Evolutionary conservation across 1,140 invertebrate genomes (phyloP).

Genomic region (Drosophila melanogaster): DNA sequence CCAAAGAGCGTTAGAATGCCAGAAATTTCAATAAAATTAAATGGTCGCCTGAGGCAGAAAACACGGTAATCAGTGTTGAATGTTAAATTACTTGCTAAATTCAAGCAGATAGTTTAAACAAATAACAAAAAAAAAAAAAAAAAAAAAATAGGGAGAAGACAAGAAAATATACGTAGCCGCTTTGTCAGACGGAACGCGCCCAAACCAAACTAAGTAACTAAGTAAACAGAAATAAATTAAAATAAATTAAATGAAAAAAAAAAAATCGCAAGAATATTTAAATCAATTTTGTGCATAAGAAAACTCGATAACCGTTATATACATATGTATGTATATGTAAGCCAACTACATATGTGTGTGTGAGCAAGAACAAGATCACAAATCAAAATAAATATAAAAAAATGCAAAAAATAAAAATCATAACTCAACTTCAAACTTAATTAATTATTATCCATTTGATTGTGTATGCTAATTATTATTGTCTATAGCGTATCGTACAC

Average conservation of each 20-base stretch:
- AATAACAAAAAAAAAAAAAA: background rate
- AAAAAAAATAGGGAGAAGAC: constrained; percentile 3
- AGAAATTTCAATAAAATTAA: background rate
- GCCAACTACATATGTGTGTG: constrained; percentile 41
- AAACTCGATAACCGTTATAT: constrained; percentile 40
- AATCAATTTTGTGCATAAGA: constrained; percentile 46
- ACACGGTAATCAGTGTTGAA: constrained; percentile 41
- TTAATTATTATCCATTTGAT: constrained; percentile 57
- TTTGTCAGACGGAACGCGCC: constrained; percentile 74
- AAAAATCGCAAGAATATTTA: constrained; percentile 40
- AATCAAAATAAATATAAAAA: constrained; percentile 4
- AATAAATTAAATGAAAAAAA: background rate
- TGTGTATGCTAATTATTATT: constrained; percentile 56
- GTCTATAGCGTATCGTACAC: constrained; percentile 42
- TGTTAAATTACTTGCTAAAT: constrained; percentile 25
- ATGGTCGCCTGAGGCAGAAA: constrained; percentile 24
- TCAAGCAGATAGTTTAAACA: constrained; percentile 9
- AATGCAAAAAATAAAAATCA: constrained; percentile 9
- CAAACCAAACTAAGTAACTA: constrained; percentile 53
- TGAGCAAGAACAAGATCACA: constrained; percentile 18
- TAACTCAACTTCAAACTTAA: constrained; percentile 36
- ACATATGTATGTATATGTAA: constrained; percentile 55
- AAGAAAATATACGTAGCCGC: constrained; percentile 67
- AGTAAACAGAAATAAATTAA: constrained; percentile 15
- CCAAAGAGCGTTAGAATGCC: constrained; percentile 25